These are phyloP conservation scores for Stichopus chloronotus DNA, from an alignment of 35 echinoderm and acorn worm species.

Conservation along the genomic window DNA sequence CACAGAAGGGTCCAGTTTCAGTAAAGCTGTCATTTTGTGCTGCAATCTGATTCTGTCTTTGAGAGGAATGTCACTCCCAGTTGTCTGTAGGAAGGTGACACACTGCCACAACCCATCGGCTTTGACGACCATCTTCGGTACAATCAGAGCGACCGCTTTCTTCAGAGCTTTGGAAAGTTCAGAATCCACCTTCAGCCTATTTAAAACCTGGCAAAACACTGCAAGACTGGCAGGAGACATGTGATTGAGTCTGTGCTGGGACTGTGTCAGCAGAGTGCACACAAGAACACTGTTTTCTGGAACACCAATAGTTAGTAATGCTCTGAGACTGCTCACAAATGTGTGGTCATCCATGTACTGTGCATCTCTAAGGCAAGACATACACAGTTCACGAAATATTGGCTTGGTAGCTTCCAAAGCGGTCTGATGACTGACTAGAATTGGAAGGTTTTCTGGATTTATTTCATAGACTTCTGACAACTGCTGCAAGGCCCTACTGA, in stretches of 20 bases:
- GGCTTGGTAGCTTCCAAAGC: slow-evolving; percentile 40
- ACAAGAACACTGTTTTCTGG: slow-evolving; percentile 46
- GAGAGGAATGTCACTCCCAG: not conserved
- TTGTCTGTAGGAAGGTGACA: not conserved
- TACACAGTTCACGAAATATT: slow-evolving; percentile 61
- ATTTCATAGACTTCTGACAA: slow-evolving; percentile 54
- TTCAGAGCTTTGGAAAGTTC: slow-evolving; percentile 33
- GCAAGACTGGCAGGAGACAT: slow-evolving; percentile 42
- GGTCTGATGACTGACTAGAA: slow-evolving; percentile 14
- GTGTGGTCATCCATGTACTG: slow-evolving; percentile 56
- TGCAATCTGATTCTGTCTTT: not conserved
- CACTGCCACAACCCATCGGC: not conserved
- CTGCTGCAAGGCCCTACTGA: slow-evolving; percentile 53
- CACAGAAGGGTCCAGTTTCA: slow-evolving; percentile 14
- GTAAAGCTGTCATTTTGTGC: slow-evolving; percentile 23
- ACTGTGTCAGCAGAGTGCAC: slow-evolving; percentile 23
- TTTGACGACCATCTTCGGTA: slow-evolving; percentile 21
- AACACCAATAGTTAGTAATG: slow-evolving; percentile 24
- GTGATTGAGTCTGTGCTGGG: slow-evolving; percentile 20
- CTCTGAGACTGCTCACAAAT: slow-evolving; percentile 29
- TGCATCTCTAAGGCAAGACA: slow-evolving; percentile 45
- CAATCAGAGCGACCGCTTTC: slow-evolving; percentile 11
- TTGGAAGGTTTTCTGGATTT: slow-evolving; percentile 6
- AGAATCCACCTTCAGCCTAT: not conserved
- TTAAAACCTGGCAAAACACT: slow-evolving; percentile 35